Evolutionary conservation across 1,140 invertebrate species (phyloP), one percentile per base, ranked within the genome.

Genomic region (Drosophila repletoides): DNA sequence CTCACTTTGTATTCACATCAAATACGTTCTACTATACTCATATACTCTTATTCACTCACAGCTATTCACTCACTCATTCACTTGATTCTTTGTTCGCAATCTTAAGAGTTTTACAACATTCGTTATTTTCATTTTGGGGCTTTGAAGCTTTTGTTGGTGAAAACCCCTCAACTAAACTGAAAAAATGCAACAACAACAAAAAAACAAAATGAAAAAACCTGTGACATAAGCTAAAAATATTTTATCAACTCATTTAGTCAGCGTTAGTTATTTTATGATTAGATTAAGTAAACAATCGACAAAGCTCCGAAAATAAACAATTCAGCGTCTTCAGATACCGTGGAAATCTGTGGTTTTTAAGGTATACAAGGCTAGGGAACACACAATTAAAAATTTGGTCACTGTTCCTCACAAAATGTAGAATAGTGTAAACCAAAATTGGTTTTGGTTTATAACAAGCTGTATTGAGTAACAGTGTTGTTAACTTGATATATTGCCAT

Each of bases 231-330:
- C 26, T 17, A 29, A 21, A 67, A 67, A 52, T 60, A 67, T 67
- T 61, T 67, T 67, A 67, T 67, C 64, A 67, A 51, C 22, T 10
- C 40, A 26, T 56, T 58, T 40, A 64, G 51, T 55, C 45, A 59
- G 14, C 45, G 43, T 36, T 36, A 36, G 38, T 24, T 52, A 67
- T 60, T 60, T 67, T 67, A 67, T 46, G 64, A 67, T 67, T 60
- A 67, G 64, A 67, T 67, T 67, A 67, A 61, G 36, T 17, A 21
- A 66, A 40, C 21, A 49, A n/a, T 12, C 55, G 43, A 49, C 26
- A 66, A 59, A 53, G 19, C 17, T 5, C 31, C 12, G 41, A 58
- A 48, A 48, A 33, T 48, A 58, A 48, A 36, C 41, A 58, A 36
- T 3, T 10, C 17, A 17, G 15, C 24, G 21, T 53, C 59, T 34